phyloP scores from a whole-genome alignment of 2,113 vertebrate species.

The Podiceps cristatus region DNA sequence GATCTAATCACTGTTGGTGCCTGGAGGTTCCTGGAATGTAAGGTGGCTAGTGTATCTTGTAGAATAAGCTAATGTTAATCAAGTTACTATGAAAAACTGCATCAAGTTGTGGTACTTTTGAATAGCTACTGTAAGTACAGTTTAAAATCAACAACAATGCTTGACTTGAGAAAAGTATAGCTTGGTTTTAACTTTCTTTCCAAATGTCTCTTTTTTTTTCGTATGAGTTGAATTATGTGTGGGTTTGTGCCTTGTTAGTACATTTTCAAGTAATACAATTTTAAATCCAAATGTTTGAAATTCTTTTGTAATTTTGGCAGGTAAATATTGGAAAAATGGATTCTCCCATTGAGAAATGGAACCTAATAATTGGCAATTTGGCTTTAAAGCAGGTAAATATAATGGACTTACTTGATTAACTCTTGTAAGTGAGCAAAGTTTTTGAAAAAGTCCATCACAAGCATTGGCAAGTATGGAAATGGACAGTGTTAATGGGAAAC shows the following conservation, averaged over 20 bases:
- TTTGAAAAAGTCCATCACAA: neutral
- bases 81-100: neutral
- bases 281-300: neutral
- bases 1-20: neutral
- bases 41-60: neutral
- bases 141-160: neutral
- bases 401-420: neutral
- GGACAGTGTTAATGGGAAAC: neutral
- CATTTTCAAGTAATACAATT: neutral
- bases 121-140: neutral
- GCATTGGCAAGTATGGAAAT: neutral
- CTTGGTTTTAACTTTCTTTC: neutral
- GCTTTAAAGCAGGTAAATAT: constrained; percentile 92
- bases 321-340: constrained; percentile 99
- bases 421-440: neutral
- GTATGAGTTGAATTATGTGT: neutral
- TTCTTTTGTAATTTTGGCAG: constrained; percentile 71
- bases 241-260: neutral
- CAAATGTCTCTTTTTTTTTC: neutral
- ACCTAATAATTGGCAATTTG: constrained; percentile 95
- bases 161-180: neutral
- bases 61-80: neutral
- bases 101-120: neutral
- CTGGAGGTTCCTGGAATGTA: neutral
- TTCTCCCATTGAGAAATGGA: constrained; percentile 98